These are phyloP conservation scores for Dryobota labecula DNA, from an alignment of 2,888 invertebrate genomes.

Conservation along the genomic window DNA sequence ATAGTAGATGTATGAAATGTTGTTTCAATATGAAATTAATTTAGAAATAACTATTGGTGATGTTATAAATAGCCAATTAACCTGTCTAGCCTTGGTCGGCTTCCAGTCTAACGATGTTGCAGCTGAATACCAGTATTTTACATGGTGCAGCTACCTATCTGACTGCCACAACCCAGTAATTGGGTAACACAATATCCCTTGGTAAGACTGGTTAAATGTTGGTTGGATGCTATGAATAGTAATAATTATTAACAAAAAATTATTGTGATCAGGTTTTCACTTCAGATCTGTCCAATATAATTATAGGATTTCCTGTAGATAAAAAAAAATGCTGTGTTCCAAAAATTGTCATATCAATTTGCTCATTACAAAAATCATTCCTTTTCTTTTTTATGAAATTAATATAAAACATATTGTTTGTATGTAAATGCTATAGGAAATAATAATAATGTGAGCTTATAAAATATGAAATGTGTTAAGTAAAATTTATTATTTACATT, in stretches of 20 bases:
- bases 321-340: constrained; percentile 18
- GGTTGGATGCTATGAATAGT: too few relatives aligned
- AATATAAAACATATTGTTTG: constrained; percentile 16
- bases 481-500: constrained; percentile 60
- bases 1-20: neutral
- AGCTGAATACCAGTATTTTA: neutral
- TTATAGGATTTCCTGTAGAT: neutral
- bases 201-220: too few relatives aligned
- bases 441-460: constrained; percentile 57
- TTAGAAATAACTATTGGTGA: neutral
- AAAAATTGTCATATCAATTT: constrained; percentile 40
- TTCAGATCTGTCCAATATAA: neutral
- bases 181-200: too few relatives aligned
- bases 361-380: constrained; percentile 55
- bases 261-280: neutral
- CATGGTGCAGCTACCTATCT: too few relatives aligned
- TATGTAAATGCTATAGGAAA: constrained; percentile 29
- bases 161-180: too few relatives aligned
- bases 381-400: constrained; percentile 30
- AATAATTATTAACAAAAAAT: neutral
- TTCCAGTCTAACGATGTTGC: neutral
- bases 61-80: neutral
- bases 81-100: neutral
- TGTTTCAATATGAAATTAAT: neutral
- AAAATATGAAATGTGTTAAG: constrained; percentile 43